phyloP scores from a whole-genome alignment of 53 echinoderm and acorn worm genomes.

The Luidia sarsii region DNA sequence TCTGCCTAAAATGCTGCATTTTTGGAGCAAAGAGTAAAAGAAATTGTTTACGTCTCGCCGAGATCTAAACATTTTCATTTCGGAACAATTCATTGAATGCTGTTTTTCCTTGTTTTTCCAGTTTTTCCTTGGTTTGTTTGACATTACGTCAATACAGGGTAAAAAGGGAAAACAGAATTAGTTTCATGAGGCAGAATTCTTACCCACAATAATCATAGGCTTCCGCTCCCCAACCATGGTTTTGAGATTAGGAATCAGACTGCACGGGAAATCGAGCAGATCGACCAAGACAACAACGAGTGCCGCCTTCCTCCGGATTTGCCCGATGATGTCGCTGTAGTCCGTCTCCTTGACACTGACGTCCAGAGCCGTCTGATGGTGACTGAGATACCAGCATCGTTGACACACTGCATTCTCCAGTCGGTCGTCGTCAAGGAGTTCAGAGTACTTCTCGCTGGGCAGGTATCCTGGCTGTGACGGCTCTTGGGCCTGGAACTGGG shows the following conservation, averaged over 20 bases:
- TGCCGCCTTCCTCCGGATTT: conserved; percentile 69
- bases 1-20: too few relatives aligned
- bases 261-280: conserved; percentile 90
- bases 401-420: conserved; percentile 73
- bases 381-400: conserved; percentile 80
- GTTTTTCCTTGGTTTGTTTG: too few relatives aligned
- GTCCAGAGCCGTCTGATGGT: conserved; percentile 72
- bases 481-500: conserved; percentile 78
- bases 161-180: too few relatives aligned
- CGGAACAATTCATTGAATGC: too few relatives aligned
- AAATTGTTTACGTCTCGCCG: too few relatives aligned
- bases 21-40: too few relatives aligned
- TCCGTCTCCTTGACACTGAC: conserved; percentile 69
- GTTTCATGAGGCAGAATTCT: too few relatives aligned
- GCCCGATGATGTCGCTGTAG: conserved; percentile 73
- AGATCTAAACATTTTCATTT: too few relatives aligned
- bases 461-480: conserved; percentile 69
- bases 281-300: conserved; percentile 85
- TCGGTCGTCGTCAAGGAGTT: conserved; percentile 49
- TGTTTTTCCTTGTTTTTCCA: too few relatives aligned
- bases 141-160: too few relatives aligned
- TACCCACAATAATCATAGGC: conserved; percentile 75
- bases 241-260: conserved; percentile 84
- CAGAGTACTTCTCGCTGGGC: conserved; percentile 79
- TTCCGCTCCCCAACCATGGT: conserved; percentile 53